phyloP scores from a whole-genome alignment of 2,888 invertebrate species.

The Eupeodes latifasciatus region DNA sequence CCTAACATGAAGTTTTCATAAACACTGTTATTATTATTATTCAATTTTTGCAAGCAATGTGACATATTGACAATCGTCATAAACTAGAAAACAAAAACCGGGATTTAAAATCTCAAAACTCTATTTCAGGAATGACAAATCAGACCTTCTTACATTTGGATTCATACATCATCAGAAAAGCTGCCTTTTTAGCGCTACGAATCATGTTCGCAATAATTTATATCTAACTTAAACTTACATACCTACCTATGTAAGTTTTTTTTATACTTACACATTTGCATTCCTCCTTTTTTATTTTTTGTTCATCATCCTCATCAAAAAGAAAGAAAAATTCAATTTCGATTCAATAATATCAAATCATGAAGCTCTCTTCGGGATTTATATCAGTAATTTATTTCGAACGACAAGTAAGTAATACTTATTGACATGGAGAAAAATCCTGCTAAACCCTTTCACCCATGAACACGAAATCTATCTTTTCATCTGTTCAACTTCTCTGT shows the following conservation, averaged over 20 bases:
- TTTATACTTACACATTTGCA: neutral
- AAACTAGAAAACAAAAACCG: too few species aligned
- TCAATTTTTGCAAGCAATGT: too few species aligned
- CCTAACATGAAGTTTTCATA: too few species aligned
- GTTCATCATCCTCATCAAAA: neutral
- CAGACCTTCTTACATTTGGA: too few species aligned
- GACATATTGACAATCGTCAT: too few species aligned
- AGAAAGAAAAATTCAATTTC: conserved; percentile 17
- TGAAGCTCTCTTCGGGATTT: conserved; percentile 11
- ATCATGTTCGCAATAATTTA: too few species aligned
- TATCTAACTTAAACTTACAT: neutral
- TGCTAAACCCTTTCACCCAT: conserved; percentile 43
- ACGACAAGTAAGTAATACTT: conserved; percentile 35
- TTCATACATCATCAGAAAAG: too few species aligned
- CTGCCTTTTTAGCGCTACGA: too few species aligned
- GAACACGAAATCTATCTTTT: conserved; percentile 46
- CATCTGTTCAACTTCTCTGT: neutral
- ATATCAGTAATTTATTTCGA: conserved; percentile 30
- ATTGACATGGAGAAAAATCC: conserved; percentile 25
- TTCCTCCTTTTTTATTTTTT: neutral
- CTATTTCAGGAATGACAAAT: too few species aligned
- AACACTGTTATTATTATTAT: too few species aligned
- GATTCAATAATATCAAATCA: conserved; percentile 18
- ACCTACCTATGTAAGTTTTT: too few species aligned
- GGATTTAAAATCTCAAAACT: too few species aligned